Evolutionary conservation across 37 sponge, comb jelly and placozoan genomes (phyloP).

Genomic region (Agelas oroides): DNA sequence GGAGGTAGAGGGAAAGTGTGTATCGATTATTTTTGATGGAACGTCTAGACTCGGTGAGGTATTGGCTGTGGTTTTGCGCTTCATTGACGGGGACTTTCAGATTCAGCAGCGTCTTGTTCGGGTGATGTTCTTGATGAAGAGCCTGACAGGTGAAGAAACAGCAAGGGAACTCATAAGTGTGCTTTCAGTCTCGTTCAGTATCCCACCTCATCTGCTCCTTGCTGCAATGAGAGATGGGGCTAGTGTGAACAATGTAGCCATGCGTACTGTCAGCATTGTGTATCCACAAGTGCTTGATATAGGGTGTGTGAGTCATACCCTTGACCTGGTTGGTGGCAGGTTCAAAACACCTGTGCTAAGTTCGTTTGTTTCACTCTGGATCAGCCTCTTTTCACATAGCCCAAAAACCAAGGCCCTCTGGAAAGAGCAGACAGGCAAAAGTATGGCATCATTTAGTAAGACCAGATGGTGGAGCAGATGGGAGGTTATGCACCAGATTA

Average conservation of each 20-base stretch:
- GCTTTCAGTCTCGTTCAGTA: conserved; percentile 8
- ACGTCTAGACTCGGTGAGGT: conserved; percentile 31
- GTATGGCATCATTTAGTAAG: conserved; percentile 48
- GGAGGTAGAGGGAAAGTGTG: conserved; percentile 8
- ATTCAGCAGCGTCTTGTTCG: conserved; percentile 27
- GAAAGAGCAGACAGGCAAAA: conserved; percentile 57
- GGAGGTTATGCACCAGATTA: conserved; percentile 47
- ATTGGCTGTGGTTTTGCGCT: conserved; percentile 29
- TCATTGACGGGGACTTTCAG: conserved; percentile 23
- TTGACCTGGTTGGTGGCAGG: neutral
- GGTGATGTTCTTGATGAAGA: conserved; percentile 12
- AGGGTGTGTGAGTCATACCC: neutral
- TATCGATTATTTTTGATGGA: conserved; percentile 42
- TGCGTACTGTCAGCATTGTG: conserved; percentile 4
- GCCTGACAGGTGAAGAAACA: conserved; percentile 17
- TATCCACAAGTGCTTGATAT: neutral
- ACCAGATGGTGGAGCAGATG: conserved; percentile 73
- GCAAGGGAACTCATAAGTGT: conserved; percentile 19
- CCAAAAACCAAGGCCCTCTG: conserved; percentile 51
- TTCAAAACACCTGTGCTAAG: conserved; percentile 4
- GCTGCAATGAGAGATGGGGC: conserved; percentile 38
- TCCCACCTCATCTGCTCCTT: neutral
- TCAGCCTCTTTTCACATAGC: conserved; percentile 56
- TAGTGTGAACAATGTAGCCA: conserved; percentile 12
- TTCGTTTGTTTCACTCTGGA: conserved; percentile 36